Evolutionary conservation across 2,113 vertebrate species (phyloP), one percentile per base, ranked within the genome.

Genomic region (Fulica atra): DNA sequence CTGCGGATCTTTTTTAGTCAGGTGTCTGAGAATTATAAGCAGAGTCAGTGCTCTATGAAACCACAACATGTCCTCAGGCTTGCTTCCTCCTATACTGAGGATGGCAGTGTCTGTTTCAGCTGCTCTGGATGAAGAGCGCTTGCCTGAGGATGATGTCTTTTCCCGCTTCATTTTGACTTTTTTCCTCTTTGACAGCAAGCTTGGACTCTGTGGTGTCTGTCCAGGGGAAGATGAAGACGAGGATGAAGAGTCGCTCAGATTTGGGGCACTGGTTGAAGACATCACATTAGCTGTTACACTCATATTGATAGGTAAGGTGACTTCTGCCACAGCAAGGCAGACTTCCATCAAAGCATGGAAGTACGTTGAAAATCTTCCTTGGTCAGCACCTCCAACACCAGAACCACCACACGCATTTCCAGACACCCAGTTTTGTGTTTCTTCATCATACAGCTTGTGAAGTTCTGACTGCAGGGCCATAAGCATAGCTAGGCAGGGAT

Each of bases 141-240:
- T 99, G 63, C 99, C 98, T 0, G 99, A 98, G 3, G 98, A 98
- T 0, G 98, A 98, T 2, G 99, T 98, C 92, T 99, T 98, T n/a
- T 99, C 99, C 10, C 99, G 97, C 98, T 99, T 99, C 98, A 99
- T 99, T 97, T 99, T 99, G 42, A 99, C 99, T 86, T 99, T 99
- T 79, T 99, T 99, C 71, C 99, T 98, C 96, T 99, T 99, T 9
- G 99, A 99, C 18, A 99, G 97, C 87, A 99, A 98, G 93, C 99
- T 99, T 7, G 99, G 99, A 96, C 99, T 99, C 96, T 99, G 99
- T 0, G 99, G 99, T 0, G 99, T 99, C 97, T 99, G 99, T 31
- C 99, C 99, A 0, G 99, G 99, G 24, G 99, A 99, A 5, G 99
- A 99, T 0, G 99, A 99, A 0, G 99, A 99, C 0, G 99, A 99